These are phyloP conservation scores for Lydus trimaculatus DNA, from an alignment of 2,888 invertebrate species.

Conservation along the genomic window DNA sequence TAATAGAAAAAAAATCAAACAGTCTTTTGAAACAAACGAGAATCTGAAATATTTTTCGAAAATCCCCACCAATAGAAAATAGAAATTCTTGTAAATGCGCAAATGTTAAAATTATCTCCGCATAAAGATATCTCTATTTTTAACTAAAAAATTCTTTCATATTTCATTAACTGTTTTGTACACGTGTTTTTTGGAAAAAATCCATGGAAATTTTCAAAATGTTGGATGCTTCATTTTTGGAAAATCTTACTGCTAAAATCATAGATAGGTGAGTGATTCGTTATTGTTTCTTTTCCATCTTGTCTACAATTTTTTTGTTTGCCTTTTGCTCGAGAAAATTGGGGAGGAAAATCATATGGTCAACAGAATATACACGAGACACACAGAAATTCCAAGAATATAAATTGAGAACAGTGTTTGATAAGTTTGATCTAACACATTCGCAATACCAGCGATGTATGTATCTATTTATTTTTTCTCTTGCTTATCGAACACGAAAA, in stretches of 20 bases:
- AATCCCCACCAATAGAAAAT: not conserved
- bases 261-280: not conserved
- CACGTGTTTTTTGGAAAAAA: not conserved
- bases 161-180: too few species aligned
- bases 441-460: not conserved
- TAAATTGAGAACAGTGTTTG: not conserved
- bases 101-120: not conserved
- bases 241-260: not conserved
- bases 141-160: not conserved
- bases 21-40: too few species aligned
- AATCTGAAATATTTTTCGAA: not conserved
- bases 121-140: not conserved
- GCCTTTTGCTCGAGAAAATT: too few species aligned
- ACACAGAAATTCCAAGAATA: not conserved
- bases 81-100: not conserved
- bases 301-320: too few species aligned
- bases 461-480: not conserved
- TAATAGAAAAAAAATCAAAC: too few species aligned
- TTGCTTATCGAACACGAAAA: not conserved
- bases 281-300: not conserved
- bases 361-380: not conserved
- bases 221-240: not conserved
- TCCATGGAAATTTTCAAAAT: not conserved
- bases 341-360: not conserved
- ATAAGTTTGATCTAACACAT: not conserved